Evolutionary conservation across 2,797 vertebrate species (phyloP), one percentile per base, ranked within the genome.

Genomic region (Xiphorhynchus erythropygius): DNA sequence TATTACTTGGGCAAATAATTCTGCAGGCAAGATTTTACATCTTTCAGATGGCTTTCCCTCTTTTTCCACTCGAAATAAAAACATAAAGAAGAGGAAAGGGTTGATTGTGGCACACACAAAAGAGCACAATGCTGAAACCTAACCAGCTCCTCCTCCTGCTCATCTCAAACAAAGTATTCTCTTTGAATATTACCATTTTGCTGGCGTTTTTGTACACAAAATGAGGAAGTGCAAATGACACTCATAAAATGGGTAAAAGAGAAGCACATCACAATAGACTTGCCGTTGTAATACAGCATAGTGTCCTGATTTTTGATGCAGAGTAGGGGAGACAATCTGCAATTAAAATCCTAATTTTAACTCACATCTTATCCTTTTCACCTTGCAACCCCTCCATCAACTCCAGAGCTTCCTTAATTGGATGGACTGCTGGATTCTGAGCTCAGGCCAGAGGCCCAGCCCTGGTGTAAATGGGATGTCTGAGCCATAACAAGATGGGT

Each of bases 331-430:
- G 44, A 81, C 22, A 85, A 46, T 49, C 33, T 80, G 57, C 65
- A 86, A 70, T 74, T 74, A 84, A 87, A 95, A 67, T 59, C 15
- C 44, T 35, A 41, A 75, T 91, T 94, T 91, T 81, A 75, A 87
- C 42, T 71, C 50, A 65, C 24, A 63, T 59, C 35, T 78, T 65
- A 73, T n/a, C 47, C 55, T 86, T 82, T 95, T 46, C 33, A 42
- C 47, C 50, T 92, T 84, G 46, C 27, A 60, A 65, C 49, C 13
- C 21, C 28, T 84, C 55, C 25, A 7, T n/a, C 14, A 37, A 24
- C 35, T 81, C 33, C 33, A 86, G 65, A 73, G 62, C 55, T 49
- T 65, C 50, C n/a, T 71, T 81, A 88, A 85, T 30, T 30, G 24
- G 62, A 65, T 49, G 60, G 46, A 84, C 18, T 41, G 44, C 47